Conservation (phyloP, 2,797 vertebrate genomes). For the Anguilla marmorata region DNA sequence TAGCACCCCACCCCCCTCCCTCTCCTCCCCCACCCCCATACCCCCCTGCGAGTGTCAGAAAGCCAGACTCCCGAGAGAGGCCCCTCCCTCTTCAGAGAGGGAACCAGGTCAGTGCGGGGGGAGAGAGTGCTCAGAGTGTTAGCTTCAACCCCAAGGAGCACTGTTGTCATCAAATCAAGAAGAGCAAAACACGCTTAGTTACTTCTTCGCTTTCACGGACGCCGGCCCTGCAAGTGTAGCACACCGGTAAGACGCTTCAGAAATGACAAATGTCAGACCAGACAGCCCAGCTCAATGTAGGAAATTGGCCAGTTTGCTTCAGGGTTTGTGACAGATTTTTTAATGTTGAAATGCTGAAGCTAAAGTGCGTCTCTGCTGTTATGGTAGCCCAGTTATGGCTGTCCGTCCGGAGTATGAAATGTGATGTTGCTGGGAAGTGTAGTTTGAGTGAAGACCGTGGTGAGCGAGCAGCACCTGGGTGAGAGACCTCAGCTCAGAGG, state of each 20-base stretch:
- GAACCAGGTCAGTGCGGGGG: conserved; percentile 50
- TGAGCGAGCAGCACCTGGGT: not conserved
- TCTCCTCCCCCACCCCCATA: conserved; percentile 61
- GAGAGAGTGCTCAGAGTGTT: conserved; percentile 29
- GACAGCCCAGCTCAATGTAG: not conserved
- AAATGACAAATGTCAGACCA: not conserved
- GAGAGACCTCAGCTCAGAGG: not conserved
- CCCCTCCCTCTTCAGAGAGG: conserved; percentile 61
- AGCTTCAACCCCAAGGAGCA: conserved; percentile 51
- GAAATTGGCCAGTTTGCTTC: not conserved
- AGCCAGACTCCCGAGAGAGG: conserved; percentile 65
- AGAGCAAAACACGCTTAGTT: not conserved
- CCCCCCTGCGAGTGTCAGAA: conserved; percentile 54
- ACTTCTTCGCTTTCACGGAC: conserved; percentile 15
- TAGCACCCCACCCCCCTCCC: conserved; percentile 76
- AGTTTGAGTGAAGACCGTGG: not conserved
- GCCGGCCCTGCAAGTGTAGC: not conserved
- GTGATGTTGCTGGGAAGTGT: not conserved
- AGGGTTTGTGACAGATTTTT: not conserved
- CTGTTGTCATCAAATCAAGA: conserved; percentile 20
- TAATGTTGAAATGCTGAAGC: not conserved
- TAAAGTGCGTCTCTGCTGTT: not conserved
- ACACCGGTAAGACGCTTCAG: conserved; percentile 20
- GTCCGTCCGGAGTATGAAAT: not conserved
- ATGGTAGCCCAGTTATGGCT: not conserved